Percentiles rank a stretch among this genome's conserved stretches.
Conservation (phyloP, 2,113 vertebrate genomes). For the Pogonocichla stellata region DNA sequence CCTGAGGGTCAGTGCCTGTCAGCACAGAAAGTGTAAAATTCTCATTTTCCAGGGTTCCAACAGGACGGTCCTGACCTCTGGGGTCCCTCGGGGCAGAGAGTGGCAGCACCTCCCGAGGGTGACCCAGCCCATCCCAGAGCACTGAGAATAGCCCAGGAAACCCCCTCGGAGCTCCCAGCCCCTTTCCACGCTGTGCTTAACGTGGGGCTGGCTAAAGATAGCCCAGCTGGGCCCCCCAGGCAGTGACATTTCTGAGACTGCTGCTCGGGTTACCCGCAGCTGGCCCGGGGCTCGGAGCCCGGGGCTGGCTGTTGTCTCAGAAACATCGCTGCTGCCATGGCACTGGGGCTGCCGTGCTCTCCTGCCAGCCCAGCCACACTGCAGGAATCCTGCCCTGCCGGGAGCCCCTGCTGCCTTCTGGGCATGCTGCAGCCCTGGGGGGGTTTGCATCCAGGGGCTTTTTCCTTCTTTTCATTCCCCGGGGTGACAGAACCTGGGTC, state of each 20-base stretch:
- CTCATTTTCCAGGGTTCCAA: too few species aligned
- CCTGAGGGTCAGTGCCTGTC: too few species aligned
- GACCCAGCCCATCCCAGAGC: too few species aligned
- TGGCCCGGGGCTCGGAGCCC: not conserved
- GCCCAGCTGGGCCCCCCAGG: not conserved
- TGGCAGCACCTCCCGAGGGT: not conserved
- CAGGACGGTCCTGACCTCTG: not conserved
- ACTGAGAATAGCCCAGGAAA: constrained; percentile 48
- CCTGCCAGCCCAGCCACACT: not conserved
- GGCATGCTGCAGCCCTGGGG: not conserved
- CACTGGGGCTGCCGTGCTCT: not conserved
- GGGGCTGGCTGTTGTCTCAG: not conserved
- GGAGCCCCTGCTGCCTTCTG: not conserved
- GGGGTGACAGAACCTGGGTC: too few species aligned
- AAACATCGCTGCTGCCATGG: constrained; percentile 54
- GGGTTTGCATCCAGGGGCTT: not conserved
- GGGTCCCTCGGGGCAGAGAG: not conserved
- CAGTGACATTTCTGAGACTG: constrained; percentile 12
- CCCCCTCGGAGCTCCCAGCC: constrained; percentile 11
- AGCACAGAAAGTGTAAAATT: too few species aligned
- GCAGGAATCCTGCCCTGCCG: not conserved
- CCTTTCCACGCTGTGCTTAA: constrained; percentile 33
- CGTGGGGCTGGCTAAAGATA: constrained; percentile 27
- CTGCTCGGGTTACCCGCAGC: constrained; percentile 43
- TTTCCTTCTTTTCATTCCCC: not conserved